Evolutionary conservation across 2,113 vertebrate species (phyloP).

Genomic region (Crotalus tigris): DNA sequence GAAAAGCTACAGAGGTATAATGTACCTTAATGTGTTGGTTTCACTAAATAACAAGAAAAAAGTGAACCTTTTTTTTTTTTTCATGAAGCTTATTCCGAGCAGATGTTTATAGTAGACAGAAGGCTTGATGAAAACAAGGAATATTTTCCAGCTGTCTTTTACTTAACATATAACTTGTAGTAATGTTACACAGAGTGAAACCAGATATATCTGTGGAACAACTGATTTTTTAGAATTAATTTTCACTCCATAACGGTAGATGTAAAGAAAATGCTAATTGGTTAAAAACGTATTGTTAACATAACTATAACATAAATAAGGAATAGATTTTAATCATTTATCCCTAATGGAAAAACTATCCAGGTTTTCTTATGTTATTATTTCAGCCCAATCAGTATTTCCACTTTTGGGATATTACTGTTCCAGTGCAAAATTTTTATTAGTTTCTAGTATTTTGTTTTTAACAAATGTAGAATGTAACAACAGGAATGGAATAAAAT

Average conservation of each 20-base stretch:
- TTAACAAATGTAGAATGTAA: not conserved
- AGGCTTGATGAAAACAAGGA: conserved; percentile 60
- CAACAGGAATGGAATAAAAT: not conserved
- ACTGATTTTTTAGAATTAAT: conserved; percentile 47
- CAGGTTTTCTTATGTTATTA: not conserved
- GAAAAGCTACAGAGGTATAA: not conserved
- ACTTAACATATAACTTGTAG: conserved; percentile 52
- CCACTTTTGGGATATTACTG: not conserved
- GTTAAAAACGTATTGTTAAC: not conserved
- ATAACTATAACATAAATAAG: not conserved
- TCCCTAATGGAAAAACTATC: not conserved
- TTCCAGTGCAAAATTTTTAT: not conserved
- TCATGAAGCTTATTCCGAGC: conserved; percentile 42
- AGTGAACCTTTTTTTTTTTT: not conserved
- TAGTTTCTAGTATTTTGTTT: not conserved
- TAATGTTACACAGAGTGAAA: conserved; percentile 64
- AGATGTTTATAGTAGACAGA: conserved; percentile 59
- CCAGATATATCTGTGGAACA: conserved; percentile 53
- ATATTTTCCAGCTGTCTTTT: conserved; percentile 59
- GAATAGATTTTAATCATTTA: not conserved
- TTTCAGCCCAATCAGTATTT: not conserved
- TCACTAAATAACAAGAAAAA: conserved; percentile 19
- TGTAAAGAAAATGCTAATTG: not conserved
- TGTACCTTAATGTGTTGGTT: not conserved
- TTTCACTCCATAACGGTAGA: not conserved